Conservation (phyloP, 2,888 invertebrate species). For the Troilus luridus region DNA sequence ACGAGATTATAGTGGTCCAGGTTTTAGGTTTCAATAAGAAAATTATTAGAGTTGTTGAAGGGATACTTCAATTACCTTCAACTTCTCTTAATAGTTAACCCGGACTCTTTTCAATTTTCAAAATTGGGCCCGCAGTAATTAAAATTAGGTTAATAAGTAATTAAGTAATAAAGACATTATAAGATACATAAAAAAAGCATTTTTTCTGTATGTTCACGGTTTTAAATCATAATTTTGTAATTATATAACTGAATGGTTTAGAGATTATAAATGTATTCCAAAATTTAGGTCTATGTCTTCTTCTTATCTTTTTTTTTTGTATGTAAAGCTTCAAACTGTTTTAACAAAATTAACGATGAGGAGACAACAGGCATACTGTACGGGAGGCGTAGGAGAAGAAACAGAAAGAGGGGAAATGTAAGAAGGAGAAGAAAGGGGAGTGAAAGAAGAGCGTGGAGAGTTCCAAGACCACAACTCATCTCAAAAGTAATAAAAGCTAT, state of each 20-base stretch:
- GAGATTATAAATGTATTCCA: not conserved
- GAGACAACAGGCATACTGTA: not conserved
- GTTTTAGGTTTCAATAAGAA: too few species aligned
- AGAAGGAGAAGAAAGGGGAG: not conserved
- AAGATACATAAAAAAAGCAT: not conserved
- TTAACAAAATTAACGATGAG: not conserved
- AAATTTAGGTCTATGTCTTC: too few species aligned
- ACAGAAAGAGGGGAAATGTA: not conserved
- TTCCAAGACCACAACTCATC: constrained; percentile 13
- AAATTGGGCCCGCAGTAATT: not conserved
- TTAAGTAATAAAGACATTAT: not conserved
- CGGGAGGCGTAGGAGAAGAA: not conserved
- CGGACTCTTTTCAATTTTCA: not conserved
- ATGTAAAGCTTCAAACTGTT: not conserved
- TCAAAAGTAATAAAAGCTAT: constrained; percentile 20
- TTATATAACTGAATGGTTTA: not conserved
- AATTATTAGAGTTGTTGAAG: too few species aligned
- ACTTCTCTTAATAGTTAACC: not conserved
- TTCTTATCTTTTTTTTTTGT: too few species aligned
- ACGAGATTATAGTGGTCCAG: too few species aligned
- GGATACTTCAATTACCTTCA: too few species aligned
- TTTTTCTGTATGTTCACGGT: not conserved
- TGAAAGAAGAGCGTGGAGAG: not conserved
- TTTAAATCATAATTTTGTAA: not conserved
- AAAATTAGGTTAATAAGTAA: too few species aligned